Evolutionary conservation across 2,797 vertebrate species (phyloP).

Genomic region (Strix occidentalis): DNA sequence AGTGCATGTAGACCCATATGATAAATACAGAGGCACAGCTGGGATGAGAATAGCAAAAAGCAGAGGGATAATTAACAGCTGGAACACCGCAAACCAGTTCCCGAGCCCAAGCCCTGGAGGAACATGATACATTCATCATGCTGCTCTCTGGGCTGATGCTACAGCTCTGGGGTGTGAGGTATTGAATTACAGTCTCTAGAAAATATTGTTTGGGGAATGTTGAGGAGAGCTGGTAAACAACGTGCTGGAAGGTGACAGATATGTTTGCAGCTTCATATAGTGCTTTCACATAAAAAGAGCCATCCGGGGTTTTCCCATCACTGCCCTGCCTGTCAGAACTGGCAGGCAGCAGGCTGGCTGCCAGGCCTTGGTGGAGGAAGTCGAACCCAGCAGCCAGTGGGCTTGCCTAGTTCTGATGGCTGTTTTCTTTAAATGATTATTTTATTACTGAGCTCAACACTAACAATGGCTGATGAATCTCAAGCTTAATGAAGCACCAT

Average conservation of each 20-base stretch:
- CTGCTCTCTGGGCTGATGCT: constrained; percentile 2
- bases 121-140: not conserved
- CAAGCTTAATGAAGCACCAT: not conserved
- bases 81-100: constrained; percentile 1
- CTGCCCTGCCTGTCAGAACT: not conserved
- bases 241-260: constrained; percentile 45
- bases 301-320: not conserved
- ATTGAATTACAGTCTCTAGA: constrained; percentile 45
- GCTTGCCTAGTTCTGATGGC: not conserved
- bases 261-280: constrained; percentile 33
- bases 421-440: not conserved
- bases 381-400: not conserved
- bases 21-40: constrained; percentile 40
- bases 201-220: constrained; percentile 51
- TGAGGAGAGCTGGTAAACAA: constrained; percentile 51
- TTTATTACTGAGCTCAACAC: not conserved
- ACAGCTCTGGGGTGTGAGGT: constrained; percentile 8
- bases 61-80: constrained; percentile 55
- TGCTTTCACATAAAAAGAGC: constrained; percentile 9
- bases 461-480: not conserved
- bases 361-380: not conserved
- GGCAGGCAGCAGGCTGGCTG: not conserved
- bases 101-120: not conserved
- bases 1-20: not conserved
- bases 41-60: constrained; percentile 30